Percentiles rank a stretch among this genome's conserved stretches.
These are phyloP conservation scores for Hetaerina americana DNA, from an alignment of 1,140 invertebrate species.

Conservation along the genomic window DNA sequence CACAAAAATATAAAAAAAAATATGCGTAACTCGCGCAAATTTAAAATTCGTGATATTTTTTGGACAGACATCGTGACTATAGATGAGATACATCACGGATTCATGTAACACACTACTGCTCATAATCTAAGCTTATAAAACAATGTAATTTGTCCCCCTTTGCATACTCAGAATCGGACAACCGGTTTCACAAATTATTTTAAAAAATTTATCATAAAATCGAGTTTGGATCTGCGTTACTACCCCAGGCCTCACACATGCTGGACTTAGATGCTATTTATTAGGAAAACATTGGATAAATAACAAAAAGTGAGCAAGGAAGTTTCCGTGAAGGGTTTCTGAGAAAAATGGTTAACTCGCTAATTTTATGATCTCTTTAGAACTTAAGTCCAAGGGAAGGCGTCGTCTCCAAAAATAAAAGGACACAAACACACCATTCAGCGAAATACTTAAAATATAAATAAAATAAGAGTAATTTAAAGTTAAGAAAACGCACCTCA, in stretches of 20 bases:
- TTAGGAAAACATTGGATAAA: not conserved
- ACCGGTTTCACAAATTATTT: not conserved
- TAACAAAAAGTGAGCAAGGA: not conserved
- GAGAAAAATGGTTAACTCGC: not conserved
- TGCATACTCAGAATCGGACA: not conserved
- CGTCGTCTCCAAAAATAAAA: not conserved
- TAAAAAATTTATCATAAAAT: not conserved
- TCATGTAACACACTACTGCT: too few species aligned
- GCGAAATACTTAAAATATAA: not conserved
- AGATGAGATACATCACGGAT: too few species aligned
- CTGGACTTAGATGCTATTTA: not conserved
- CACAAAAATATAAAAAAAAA: too few species aligned
- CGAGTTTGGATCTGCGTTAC: not conserved
- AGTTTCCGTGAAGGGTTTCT: not conserved
- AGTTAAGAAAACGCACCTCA: not conserved
- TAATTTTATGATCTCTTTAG: not conserved
- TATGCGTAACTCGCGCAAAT: too few species aligned
- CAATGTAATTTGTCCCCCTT: not conserved
- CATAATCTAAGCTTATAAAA: too few species aligned
- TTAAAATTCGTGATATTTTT: too few species aligned
- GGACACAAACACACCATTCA: not conserved
- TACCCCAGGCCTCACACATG: not conserved
- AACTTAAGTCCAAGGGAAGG: not conserved
- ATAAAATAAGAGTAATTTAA: not conserved
- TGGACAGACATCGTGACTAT: too few species aligned